phyloP scores from a whole-genome alignment of 2,888 invertebrate species.

The Arctia plantaginis region DNA sequence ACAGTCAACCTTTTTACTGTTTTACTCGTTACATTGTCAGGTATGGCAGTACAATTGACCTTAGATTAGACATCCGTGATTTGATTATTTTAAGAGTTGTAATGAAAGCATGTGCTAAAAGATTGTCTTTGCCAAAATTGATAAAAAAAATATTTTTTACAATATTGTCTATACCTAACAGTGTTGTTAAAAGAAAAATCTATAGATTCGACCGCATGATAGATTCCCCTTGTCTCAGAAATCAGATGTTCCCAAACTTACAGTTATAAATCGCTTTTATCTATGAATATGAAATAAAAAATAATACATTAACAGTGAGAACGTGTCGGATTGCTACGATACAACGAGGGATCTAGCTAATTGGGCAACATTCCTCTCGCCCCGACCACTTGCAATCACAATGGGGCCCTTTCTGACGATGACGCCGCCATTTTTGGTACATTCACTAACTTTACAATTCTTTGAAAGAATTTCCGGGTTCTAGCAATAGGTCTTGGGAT shows the following conservation, averaged over 20 bases:
- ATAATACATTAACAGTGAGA: slow-evolving; percentile 40
- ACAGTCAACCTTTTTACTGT: slow-evolving; percentile 52
- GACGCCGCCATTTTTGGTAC: slow-evolving; percentile 50
- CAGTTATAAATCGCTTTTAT: slow-evolving; percentile 31
- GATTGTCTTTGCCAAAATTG: neutral
- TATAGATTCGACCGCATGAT: neutral
- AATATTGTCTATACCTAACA: neutral
- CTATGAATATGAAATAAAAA: neutral
- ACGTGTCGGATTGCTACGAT: slow-evolving; percentile 52
- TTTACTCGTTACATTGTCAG: slow-evolving; percentile 51
- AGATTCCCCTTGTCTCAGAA: neutral
- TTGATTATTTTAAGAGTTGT: slow-evolving; percentile 8
- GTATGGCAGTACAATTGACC: slow-evolving; percentile 34
- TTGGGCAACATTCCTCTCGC: slow-evolving; percentile 75
- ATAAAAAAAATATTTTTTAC: no score
- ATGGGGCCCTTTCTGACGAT: slow-evolving; percentile 37
- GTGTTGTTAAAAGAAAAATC: neutral
- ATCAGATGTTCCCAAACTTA: neutral
- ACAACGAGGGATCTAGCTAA: slow-evolving; percentile 67
- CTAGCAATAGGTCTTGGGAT: neutral
- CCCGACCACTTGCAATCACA: slow-evolving; percentile 35
- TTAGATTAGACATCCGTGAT: slow-evolving; percentile 34
- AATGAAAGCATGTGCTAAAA: neutral
- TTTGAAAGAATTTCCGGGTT: slow-evolving; percentile 26
- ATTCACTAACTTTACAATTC: slow-evolving; percentile 21